A percentile compares a stretch with the other conserved stretches of the same genome.
Evolutionary conservation across 2,888 invertebrate species (phyloP).

Genomic region (Cerastis rubricosa): DNA sequence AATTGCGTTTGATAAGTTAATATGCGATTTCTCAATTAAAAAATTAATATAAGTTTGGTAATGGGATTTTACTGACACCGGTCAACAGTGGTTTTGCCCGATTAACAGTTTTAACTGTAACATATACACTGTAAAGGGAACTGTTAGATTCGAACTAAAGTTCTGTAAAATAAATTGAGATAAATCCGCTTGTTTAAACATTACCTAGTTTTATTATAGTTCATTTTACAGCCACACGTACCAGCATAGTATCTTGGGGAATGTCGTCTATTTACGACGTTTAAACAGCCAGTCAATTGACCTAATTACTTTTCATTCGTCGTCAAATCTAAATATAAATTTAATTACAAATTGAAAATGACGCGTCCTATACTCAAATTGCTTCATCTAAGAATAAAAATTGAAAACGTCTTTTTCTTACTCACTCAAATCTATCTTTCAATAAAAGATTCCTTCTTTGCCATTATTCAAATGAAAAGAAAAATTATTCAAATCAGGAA

Average conservation of each 20-base stretch:
- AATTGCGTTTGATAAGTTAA: no score
- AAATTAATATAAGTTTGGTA: no score
- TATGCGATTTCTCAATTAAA: no score
- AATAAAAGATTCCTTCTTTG: conserved; percentile 61
- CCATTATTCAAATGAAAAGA: conserved; percentile 63
- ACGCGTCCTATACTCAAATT: conserved; percentile 37
- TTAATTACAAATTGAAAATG: conserved; percentile 35
- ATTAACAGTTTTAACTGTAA: no score
- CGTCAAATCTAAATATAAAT: conserved; percentile 34
- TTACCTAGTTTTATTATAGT: not conserved
- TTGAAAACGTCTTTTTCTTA: conserved; percentile 41
- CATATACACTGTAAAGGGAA: no score
- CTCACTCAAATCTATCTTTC: conserved; percentile 54
- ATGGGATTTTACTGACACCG: no score
- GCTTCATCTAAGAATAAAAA: conserved; percentile 41
- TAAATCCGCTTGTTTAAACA: not conserved
- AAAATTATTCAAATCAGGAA: conserved; percentile 65
- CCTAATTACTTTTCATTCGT: conserved; percentile 13
- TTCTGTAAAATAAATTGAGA: not conserved
- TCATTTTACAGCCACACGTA: not conserved
- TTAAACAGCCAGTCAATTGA: conserved; percentile 13
- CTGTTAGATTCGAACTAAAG: not conserved
- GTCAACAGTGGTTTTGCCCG: no score
- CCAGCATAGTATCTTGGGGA: not conserved
- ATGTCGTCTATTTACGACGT: not conserved